phyloP scores from a whole-genome alignment of 2,888 invertebrate species.

The Eupithecia abbreviata region DNA sequence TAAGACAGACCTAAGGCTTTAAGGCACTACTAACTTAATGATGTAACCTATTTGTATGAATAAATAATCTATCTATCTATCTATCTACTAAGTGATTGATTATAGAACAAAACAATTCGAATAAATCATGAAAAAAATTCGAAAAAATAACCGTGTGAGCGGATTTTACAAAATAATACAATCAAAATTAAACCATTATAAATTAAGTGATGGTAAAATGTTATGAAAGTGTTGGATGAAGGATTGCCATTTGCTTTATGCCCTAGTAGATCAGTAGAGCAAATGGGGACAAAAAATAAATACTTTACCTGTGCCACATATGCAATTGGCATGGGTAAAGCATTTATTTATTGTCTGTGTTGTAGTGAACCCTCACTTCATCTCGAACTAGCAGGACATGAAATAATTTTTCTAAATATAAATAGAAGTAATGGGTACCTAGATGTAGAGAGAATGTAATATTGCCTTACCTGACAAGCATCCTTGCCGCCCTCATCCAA shows the following conservation, averaged over 20 bases:
- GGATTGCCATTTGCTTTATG: not conserved
- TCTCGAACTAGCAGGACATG: not conserved
- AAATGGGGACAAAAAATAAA: not conserved
- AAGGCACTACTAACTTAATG: too few relatives aligned
- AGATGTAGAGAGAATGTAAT: not conserved
- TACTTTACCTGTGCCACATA: not conserved
- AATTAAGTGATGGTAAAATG: too few relatives aligned
- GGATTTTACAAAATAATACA: not conserved
- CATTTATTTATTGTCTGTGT: too few relatives aligned
- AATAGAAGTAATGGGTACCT: not conserved
- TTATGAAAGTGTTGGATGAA: not conserved
- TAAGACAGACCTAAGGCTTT: too few relatives aligned
- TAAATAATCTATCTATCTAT: too few relatives aligned
- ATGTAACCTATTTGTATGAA: too few relatives aligned
- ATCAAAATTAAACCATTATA: too few relatives aligned
- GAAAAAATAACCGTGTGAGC: too few relatives aligned
- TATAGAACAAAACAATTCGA: not conserved
- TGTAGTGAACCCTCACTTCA: too few relatives aligned
- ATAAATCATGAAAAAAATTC: not conserved
- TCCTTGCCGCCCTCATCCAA: constrained; percentile 39
- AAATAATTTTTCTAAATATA: not conserved
- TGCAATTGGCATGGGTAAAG: too few relatives aligned
- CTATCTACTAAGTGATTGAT: too few relatives aligned
- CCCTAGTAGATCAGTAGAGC: not conserved
- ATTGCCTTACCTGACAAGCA: constrained; percentile 35